Evolutionary conservation across 1,140 invertebrate genomes (phyloP), one percentile per base, ranked within the genome.

Genomic region (Tetramorium parvispinum): DNA sequence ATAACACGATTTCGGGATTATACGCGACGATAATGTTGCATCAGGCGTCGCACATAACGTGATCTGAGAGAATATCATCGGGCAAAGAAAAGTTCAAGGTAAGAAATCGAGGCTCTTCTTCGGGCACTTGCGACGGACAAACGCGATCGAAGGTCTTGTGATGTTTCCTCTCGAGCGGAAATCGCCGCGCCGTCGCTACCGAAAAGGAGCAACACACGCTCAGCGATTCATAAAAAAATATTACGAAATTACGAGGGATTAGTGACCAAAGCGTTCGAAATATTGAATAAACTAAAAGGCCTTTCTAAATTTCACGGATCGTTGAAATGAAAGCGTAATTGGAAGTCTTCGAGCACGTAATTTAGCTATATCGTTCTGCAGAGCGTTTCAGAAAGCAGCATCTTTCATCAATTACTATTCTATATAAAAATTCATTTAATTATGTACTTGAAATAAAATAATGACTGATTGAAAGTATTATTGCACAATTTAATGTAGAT

Each of bases 1-100:
- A 83, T 83, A 83, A 83, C 68, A 59, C 79, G 68, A 73, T 73
- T 83, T 73, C 53, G 53, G 51, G 40, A 21, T 21, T 40, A 82
- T 82, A 37, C 61, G 77, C 46, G 77, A 65, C 78, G 63, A 55
- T 81, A 70, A 83, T 73, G 79, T 83, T 83, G 68, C 53, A 13
- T 83, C 79, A 75, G 24, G 68, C 68, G 53, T 83, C 68, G 66
- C 40, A 32, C 32, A 37, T 66, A 73, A 82, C 24, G 40, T 68
- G 53, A 49, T 55, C 24, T 10, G 18, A 27, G 21, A 55, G 65
- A 75, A 75, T 24, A 21, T 49, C 40, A 2, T 3, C 8, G 2
- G 13, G 32, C 40, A 32, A 83, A 83, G 79, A 75, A 83, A 73
- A 49, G 79, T 13, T n/a, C 51, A 51, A 83, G 53, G 40, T 73